A percentile compares a stretch with the other conserved stretches of the same genome.
phyloP scores from a whole-genome alignment of 1,140 invertebrate species.

The Procambarus clarkii region DNA sequence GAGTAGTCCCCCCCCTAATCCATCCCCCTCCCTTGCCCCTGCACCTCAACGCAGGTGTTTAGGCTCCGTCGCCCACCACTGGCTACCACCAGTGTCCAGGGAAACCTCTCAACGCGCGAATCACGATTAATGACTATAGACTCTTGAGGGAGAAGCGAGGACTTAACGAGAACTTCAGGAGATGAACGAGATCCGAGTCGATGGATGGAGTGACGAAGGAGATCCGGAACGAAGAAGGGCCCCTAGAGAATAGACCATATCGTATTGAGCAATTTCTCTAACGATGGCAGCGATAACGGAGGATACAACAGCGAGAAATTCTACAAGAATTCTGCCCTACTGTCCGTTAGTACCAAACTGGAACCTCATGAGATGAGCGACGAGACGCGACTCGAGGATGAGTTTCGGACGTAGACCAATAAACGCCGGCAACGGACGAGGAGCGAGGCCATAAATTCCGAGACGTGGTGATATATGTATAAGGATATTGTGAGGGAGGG shows the following conservation, averaged over 20 bases:
- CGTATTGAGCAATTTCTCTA: no score
- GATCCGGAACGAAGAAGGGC: neutral
- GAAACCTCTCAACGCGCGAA: neutral
- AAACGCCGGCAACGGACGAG: neutral
- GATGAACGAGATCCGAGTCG: neutral
- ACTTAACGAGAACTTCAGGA: neutral
- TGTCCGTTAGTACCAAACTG: no score
- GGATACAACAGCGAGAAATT: neutral
- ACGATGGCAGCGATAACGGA: neutral
- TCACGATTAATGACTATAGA: conserved; percentile 2
- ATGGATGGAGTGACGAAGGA: neutral
- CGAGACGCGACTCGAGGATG: no score
- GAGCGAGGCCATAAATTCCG: neutral
- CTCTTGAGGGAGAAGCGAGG: neutral
- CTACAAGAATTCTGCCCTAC: neutral
- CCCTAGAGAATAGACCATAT: no score
- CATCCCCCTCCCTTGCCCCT: neutral
- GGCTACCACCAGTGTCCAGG: neutral
- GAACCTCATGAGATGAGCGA: neutral
- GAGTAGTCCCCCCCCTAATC: neutral
- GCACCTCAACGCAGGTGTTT: neutral
- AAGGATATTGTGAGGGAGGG: no score
- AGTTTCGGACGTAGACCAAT: no score
- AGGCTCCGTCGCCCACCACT: neutral
- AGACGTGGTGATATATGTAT: no score